Evolutionary conservation across 1,140 invertebrate genomes (phyloP).

Genomic region (Phocides pigmalion): DNA sequence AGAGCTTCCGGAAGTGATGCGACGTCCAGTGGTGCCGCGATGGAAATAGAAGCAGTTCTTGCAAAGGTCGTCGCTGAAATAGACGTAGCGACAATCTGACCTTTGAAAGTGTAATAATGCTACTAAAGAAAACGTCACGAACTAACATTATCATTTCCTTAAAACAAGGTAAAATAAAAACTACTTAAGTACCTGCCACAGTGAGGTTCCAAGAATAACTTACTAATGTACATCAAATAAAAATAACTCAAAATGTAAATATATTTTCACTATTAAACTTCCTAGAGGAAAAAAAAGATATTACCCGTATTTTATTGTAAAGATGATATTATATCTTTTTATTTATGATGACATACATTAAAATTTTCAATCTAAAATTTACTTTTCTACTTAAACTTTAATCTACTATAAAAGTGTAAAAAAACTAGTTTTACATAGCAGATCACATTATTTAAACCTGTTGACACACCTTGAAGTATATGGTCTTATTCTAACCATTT

Average conservation of each 20-base stretch:
- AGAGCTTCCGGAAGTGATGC: slow-evolving; percentile 7
- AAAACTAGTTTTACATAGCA: background rate
- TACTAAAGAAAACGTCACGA: slow-evolving; percentile 13
- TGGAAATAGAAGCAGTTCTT: slow-evolving; percentile 31
- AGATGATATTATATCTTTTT: no score
- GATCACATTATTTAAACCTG: background rate
- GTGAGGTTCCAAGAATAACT: slow-evolving; percentile 5
- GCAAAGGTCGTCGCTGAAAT: slow-evolving; percentile 24
- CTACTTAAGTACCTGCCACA: background rate
- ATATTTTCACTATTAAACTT: no score
- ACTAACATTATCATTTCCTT: slow-evolving; percentile 23
- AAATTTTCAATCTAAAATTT: no score
- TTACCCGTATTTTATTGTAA: no score
- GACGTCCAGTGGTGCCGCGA: background rate
- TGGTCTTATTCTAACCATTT: background rate
- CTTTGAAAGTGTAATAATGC: slow-evolving; percentile 21
- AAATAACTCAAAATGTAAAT: no score
- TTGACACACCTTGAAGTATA: background rate
- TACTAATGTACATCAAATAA: background rate
- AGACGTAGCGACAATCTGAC: slow-evolving; percentile 18
- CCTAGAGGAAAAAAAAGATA: no score
- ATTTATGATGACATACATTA: no score
- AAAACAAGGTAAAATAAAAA: background rate
- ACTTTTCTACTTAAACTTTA: no score
- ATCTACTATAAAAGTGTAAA: background rate